Percentiles rank a stretch among this genome's conserved stretches.
These are phyloP conservation scores for Thripadectes ignobilis DNA, from an alignment of 2,797 vertebrate species.

Conservation along the genomic window DNA sequence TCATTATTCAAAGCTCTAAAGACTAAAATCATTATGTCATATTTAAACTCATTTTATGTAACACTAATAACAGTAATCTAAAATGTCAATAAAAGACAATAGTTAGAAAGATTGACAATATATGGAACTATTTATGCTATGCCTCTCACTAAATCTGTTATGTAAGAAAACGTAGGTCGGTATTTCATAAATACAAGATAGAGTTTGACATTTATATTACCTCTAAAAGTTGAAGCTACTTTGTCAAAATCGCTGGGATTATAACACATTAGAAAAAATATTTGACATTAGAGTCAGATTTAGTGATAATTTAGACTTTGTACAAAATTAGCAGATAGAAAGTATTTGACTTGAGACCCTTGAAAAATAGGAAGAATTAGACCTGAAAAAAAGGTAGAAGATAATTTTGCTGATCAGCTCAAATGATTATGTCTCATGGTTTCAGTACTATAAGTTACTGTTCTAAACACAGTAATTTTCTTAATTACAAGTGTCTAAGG, in stretches of 20 bases:
- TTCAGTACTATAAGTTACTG: not conserved
- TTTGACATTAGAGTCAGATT: not conserved
- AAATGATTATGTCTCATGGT: not conserved
- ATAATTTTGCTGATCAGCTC: not conserved
- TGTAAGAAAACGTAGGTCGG: not conserved
- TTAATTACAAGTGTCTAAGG: not conserved
- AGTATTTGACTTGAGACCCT: not conserved
- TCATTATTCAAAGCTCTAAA: not conserved
- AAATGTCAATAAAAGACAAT: not conserved
- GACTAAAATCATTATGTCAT: not conserved
- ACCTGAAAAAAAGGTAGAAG: not conserved
- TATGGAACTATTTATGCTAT: not conserved
- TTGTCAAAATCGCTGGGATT: not conserved
- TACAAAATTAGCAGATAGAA: not conserved
- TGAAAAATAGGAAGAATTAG: not conserved
- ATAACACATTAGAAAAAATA: not conserved
- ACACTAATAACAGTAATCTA: not conserved
- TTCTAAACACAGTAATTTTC: not conserved
- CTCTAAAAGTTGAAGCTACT: not conserved
- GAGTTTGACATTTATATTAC: not conserved
- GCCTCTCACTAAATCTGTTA: not conserved
- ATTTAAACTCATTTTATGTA: not conserved
- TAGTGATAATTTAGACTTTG: not conserved
- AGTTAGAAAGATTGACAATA: not conserved
- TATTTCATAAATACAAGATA: not conserved